Percentiles rank a stretch among this genome's conserved stretches.
Evolutionary conservation across 2,797 vertebrate species (phyloP).

Genomic region (Syncerus caffer): DNA sequence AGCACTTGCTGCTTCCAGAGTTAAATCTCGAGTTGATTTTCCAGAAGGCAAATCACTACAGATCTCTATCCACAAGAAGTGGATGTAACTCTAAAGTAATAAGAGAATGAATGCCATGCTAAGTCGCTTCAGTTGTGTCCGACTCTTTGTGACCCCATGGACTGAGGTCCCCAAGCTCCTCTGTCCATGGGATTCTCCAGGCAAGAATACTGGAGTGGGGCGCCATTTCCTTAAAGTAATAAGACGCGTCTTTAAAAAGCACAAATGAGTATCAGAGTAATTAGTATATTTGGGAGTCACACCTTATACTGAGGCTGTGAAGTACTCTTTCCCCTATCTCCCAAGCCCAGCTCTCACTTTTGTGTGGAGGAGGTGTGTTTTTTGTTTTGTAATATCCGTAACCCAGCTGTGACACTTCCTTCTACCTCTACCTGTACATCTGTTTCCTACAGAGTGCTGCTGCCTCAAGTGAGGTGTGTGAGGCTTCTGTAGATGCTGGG

Average conservation of each 20-base stretch:
- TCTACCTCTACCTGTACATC: slow-evolving; percentile 83
- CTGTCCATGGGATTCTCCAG: neutral
- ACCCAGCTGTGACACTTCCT: slow-evolving; percentile 80
- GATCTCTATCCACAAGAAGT: neutral
- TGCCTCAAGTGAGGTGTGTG: slow-evolving; percentile 80
- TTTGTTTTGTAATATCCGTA: slow-evolving; percentile 41
- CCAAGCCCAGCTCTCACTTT: slow-evolving; percentile 61
- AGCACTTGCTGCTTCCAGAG: neutral
- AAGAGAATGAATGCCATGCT: neutral
- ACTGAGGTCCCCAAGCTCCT: neutral
- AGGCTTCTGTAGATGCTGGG: slow-evolving; percentile 85
- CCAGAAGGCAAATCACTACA: neutral
- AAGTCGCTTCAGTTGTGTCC: neutral
- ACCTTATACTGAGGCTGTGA: neutral
- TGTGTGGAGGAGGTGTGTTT: slow-evolving; percentile 42
- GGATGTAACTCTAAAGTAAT: neutral
- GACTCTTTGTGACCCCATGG: neutral
- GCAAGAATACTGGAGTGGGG: neutral
- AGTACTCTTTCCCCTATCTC: slow-evolving; percentile 43
- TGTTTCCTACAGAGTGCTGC: slow-evolving; percentile 84
- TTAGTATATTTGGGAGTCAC: slow-evolving; percentile 16
- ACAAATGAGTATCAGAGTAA: slow-evolving; percentile 10
- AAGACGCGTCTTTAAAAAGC: neutral
- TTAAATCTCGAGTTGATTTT: neutral
- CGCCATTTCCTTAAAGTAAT: neutral